Evolutionary conservation across 2,113 vertebrate species (phyloP).

Genomic region (Sarotherodon lohbergeri): DNA sequence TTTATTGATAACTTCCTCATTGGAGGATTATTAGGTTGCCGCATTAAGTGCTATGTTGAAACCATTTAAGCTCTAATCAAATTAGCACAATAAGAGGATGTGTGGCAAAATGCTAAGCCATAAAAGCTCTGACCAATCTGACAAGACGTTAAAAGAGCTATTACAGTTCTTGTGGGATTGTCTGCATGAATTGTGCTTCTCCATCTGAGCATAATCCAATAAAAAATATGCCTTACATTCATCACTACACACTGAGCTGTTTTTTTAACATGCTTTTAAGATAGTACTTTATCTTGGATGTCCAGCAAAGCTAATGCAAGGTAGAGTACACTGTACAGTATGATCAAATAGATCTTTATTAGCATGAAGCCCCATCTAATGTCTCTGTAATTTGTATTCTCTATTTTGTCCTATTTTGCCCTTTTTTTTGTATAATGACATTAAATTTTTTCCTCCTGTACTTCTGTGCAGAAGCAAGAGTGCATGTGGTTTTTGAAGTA

Average conservation of each 20-base stretch:
- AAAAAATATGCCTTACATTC: not conserved
- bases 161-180: not conserved
- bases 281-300: not conserved
- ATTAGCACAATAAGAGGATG: conserved; percentile 5
- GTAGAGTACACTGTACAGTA: not conserved
- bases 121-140: conserved; percentile 5
- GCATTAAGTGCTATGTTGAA: not conserved
- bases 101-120: not conserved
- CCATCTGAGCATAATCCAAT: not conserved
- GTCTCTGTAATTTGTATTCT: not conserved
- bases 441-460: not conserved
- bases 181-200: not conserved
- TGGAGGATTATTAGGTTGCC: not conserved
- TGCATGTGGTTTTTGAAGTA: not conserved
- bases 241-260: not conserved
- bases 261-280: not conserved
- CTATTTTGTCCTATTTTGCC: not conserved
- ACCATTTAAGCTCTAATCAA: conserved; percentile 15
- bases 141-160: not conserved
- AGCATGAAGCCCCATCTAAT: not conserved
- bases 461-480: not conserved
- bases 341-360: not conserved
- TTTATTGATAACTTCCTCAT: not conserved
- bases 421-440: not conserved
- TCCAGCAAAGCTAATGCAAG: not conserved